Evolutionary conservation across 2,888 invertebrate genomes (phyloP), one percentile per base, ranked within the genome.

Genomic region (Sinelater perroti): DNA sequence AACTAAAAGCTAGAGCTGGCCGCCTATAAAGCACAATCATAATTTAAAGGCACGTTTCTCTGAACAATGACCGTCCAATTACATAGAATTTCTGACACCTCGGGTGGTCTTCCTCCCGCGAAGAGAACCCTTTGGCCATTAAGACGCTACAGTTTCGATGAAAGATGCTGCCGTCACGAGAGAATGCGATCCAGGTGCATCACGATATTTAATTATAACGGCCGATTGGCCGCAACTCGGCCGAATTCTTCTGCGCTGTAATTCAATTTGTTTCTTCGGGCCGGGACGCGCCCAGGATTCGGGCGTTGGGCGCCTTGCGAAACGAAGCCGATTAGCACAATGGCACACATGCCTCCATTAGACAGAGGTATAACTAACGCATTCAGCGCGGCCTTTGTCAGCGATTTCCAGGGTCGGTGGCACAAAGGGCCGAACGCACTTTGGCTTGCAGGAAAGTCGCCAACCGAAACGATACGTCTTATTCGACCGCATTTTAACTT

Each of bases 321-420:
- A 64, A 56, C 33, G 52, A 56, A 56, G 50, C 51, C 58, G 65
- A 63, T 65, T 63, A 65, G 58, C 47, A 65, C 65, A 65, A 65
- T 55, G 33, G 65, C 59, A 60, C 65, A 63, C 63, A 65, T 63
- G 65, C 65, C 65, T 61, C 55, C 65, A 65, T 65, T 65, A 65
- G 62, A 56, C 53, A 52, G 60, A 60, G 61, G 65, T 61, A 65
- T 65, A 65, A 62, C 65, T 62, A 65, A 63, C 61, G 65, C 63
- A 65, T 65, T 65, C 58, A 56, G 56, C 49, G 56, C 52, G 59
- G 57, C 55, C 53, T 35, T 65, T 65, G 65, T 65, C 62, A 53
- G 40, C 62, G 56, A 65, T 65, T 65, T 65, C 55, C 59, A 65
- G 59, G 65, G 63, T 53, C 46, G 55, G 54, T 28, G 17, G 44